Conservation (phyloP, 2,888 invertebrate species). For the Polyommatus icarus region DNA sequence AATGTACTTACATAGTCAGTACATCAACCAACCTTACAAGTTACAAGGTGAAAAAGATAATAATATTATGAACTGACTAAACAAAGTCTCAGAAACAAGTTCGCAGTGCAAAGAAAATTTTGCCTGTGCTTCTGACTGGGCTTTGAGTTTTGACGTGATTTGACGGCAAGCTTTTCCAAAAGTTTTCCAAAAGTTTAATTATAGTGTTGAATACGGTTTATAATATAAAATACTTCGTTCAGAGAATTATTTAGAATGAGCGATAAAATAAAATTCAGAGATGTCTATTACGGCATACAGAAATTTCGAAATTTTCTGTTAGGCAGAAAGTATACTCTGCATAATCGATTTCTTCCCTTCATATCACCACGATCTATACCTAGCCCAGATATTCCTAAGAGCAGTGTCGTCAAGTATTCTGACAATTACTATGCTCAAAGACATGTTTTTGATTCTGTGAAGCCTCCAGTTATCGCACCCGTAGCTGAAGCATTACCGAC, state of each 20-base stretch:
- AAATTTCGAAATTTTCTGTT: slow-evolving; percentile 58
- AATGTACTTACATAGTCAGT: too few relatives aligned
- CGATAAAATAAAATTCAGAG: slow-evolving; percentile 48
- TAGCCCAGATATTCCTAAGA: slow-evolving; percentile 59
- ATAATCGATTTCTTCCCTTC: slow-evolving; percentile 56
- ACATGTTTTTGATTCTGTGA: slow-evolving; percentile 53
- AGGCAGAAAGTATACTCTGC: slow-evolving; percentile 57
- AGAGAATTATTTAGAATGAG: not conserved
- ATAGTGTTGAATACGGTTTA: not conserved
- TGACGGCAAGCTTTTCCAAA: slow-evolving; percentile 14
- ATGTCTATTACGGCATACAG: slow-evolving; percentile 55
- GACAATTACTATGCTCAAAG: slow-evolving; percentile 56
- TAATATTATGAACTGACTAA: too few relatives aligned
- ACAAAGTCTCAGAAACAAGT: too few relatives aligned
- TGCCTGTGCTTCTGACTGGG: not conserved
- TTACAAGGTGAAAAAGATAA: too few relatives aligned
- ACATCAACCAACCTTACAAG: too few relatives aligned
- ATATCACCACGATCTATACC: slow-evolving; percentile 61
- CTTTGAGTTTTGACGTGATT: not conserved
- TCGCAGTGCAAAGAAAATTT: not conserved
- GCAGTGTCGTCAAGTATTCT: slow-evolving; percentile 57
- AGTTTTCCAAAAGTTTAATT: not conserved
- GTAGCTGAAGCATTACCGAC: slow-evolving; percentile 55
- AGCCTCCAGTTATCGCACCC: slow-evolving; percentile 66
- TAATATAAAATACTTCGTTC: not conserved